A percentile compares a stretch with the other conserved stretches of the same genome.
These are phyloP conservation scores for Petrocephalus schoutedeni DNA, from an alignment of 2,797 vertebrate species.

Conservation along the genomic window DNA sequence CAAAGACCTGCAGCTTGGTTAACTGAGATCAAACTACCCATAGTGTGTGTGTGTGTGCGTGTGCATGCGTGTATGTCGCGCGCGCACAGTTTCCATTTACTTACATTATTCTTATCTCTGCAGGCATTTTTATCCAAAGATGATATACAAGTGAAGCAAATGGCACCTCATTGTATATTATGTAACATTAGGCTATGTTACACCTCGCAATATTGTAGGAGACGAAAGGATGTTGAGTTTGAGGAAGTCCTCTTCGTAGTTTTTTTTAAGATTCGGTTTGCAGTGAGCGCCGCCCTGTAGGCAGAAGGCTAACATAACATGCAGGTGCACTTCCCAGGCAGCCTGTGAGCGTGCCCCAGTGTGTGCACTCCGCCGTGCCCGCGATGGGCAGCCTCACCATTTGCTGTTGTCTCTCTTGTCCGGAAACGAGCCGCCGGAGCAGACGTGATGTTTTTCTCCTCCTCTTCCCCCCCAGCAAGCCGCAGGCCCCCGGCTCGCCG, in stretches of 20 bases:
- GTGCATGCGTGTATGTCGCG: no score
- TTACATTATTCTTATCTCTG: background rate
- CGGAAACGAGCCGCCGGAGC: no score
- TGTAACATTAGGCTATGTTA: background rate
- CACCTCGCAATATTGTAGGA: no score
- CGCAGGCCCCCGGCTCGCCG: constrained; percentile 19
- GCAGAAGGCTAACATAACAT: background rate
- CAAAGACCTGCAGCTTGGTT: background rate
- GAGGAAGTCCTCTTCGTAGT: background rate
- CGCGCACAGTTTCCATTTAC: no score
- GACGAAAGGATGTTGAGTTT: background rate
- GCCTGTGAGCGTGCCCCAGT: background rate
- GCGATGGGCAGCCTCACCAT: background rate
- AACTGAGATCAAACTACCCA: background rate
- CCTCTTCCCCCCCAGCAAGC: constrained; percentile 23
- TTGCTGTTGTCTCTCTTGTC: background rate
- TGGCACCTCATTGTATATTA: background rate
- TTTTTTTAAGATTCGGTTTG: background rate
- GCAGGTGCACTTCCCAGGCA: background rate
- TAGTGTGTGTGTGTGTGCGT: background rate
- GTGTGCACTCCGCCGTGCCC: background rate
- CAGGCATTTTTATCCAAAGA: background rate
- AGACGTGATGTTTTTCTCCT: background rate
- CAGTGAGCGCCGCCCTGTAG: background rate
- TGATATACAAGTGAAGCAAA: background rate